Base-by-base conservation (phyloP, 2,113 vertebrate genomes). In the Paramisgurnus dabryanus region DNA sequence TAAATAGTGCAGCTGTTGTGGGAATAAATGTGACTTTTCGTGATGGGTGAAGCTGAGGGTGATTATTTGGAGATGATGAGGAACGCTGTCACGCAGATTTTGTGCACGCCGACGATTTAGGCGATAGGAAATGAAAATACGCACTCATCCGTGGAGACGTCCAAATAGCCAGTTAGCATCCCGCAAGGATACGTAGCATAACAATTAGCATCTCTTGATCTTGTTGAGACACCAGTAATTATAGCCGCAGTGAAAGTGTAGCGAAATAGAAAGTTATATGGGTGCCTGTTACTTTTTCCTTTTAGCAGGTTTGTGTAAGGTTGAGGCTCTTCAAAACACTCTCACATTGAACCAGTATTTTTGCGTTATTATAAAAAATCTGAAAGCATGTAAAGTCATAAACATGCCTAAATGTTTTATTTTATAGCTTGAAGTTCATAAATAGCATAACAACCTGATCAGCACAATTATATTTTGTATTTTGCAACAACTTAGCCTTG, bases 21-120 rank as follows among this genome's bases (percentile, higher is more conserved):
- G 85, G 88, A 89, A 81, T 60, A 68, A n/a, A 82, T 57, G 40
- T 76, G 57, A 60, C 64, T 57, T 68, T 80, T 70, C 64, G 22
- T 58, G 50, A 22, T 3, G 63, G 71, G 67, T 64, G 82, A 76
- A 86, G 67, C 64, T 82, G 60, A 78, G 17, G 67, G 72, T 89
- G 86, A 88, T 89, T 89, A 90, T 61, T 86, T 17, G 78, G 78
- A n/a, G 67, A 85, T 76, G 82, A 82, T 39, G 80, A 82, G 80
- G 78, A 81, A 82, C 80, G 81, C 61, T 70, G 76, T 89, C 87
- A 83, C 5, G 87, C 83, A 87, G 84, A 85, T 88, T 87, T 58
- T 87, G 77, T 80, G 65, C 63, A 80, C 60, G 78, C 72, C 17
- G 69, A 70, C 60, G 50, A 50, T 49, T 60, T 67, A 41, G 75